Evolutionary conservation across 2,797 vertebrate species (phyloP), one percentile per base, ranked within the genome.

Genomic region (Hippopotamyrus pictus): DNA sequence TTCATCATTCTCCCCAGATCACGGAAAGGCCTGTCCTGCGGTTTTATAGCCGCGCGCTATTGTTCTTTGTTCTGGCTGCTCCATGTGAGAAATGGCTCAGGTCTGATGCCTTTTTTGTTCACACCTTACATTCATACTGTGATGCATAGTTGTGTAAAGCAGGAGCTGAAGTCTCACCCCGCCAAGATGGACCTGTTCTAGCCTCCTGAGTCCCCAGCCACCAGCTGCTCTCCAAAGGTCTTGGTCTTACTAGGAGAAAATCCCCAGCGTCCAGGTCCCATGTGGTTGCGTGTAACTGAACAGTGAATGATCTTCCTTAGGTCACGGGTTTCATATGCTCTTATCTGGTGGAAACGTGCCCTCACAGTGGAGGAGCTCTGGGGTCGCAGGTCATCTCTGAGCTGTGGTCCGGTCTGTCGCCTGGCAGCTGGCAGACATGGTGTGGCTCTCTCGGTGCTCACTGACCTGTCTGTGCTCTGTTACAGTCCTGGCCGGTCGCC

Each of bases 401-500:
- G 6, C 44, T 44, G 37, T 19, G 53, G 73, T n/a, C 88, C 3
- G 2, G 44, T 73, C 48, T 37, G 25, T 19, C 12, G 62, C 69
- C 44, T 79, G 50, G 25, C 53, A 59, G 41, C 76, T 44, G 37
- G 73, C 79, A 46, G 48, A 76, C 33, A 50, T 3, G 22, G 8
- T 86, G 17, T 29, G 12, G 76, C 37, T 44, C n/a, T 14, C 22
- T n/a, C 0, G 17, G 5, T 17, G 9, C 84, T 29, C 19, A 86
- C 83, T 0, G 86, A 53, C 86, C 19, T 82, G 4, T 88, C 82
- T 48, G n/a, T 84, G 82, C 41, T 50, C 5, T 51, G 76, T 91
- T 90, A 5, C 92, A 99, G 98, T 93, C 98, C 98, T 25, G 98
- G 98, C 41, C 98, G 98, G 88, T 99, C 97, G 57, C 98, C 98